A percentile compares a stretch with the other conserved stretches of the same genome.
Conservation (phyloP, 2,113 vertebrate species). For the Myxocyprinus asiaticus region DNA sequence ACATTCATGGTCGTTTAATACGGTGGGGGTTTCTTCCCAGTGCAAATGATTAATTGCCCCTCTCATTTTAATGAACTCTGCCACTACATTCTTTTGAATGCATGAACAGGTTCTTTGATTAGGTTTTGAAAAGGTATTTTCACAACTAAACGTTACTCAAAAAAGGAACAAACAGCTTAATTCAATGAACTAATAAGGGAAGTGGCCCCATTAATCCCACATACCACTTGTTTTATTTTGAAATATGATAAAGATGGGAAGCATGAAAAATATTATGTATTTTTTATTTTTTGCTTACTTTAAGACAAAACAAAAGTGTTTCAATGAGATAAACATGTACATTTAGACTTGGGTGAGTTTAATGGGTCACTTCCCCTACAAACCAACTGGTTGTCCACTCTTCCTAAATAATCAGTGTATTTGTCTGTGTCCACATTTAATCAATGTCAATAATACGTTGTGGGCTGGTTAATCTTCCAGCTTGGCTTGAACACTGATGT, state of each 20-base stretch:
- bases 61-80: slow-evolving; percentile 26
- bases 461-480: slow-evolving; percentile 41
- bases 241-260: too few species aligned
- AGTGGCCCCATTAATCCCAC: too few species aligned
- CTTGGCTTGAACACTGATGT: slow-evolving; percentile 41
- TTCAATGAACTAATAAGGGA: background rate
- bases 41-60: background rate
- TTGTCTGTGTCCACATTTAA: slow-evolving; percentile 38
- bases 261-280: too few species aligned
- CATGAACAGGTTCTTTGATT: background rate
- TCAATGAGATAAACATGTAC: too few species aligned
- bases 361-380: background rate
- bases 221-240: too few species aligned
- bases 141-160: background rate
- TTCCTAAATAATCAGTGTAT: slow-evolving; percentile 24
- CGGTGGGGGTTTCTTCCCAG: background rate
- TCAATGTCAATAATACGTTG: slow-evolving; percentile 45
- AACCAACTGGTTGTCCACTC: slow-evolving; percentile 17
- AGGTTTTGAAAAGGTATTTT: background rate
- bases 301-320: too few species aligned
- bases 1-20: slow-evolving; percentile 36
- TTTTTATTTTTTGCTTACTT: too few species aligned
- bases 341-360: too few species aligned
- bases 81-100: background rate
- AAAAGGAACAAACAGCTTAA: background rate